Evolutionary conservation across 2,797 vertebrate genomes (phyloP), one percentile per base, ranked within the genome.

Genomic region (Typhlichthys eigenmanni): DNA sequence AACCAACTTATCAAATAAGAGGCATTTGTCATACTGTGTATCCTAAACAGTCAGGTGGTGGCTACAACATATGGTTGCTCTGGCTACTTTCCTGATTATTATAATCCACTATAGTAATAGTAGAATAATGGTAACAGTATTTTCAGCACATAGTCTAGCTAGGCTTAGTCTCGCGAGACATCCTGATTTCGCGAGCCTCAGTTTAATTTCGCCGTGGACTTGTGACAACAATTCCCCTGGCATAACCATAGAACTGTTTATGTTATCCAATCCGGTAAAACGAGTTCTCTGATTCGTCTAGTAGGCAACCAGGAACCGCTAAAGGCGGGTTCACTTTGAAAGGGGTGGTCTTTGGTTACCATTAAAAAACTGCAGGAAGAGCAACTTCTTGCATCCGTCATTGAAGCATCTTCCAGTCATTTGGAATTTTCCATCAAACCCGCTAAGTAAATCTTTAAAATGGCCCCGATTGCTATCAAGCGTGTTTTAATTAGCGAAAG

Each of bases 401-500:
- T 47, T 58, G 13, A 2, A 57, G 50, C 64, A 60, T 5, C 50
- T n/a, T 16, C 24, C 52, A 48, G 19, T 19, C 57, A 67, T 9
- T 66, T 24, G 50, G 13, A 70, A 38, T 59, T 50, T 11, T 52
- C 60, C 34, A 10, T 49, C 5, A 45, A 55, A 7, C 50, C n/a
- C 13, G 50, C 51, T 45, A 11, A 57, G 9, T 29, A 19, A 51
- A 54, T 4, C 5, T 7, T 5, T 17, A 85, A 78, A 29, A 97
- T 97, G 96, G 93, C 95, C 50, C 87, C 94, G 6, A 85, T 93
- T 13, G 76, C 68, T 69, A 85, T 98, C 76, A 85, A 84, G 65
- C 92, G 88, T 6, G 89, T 98, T 61, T 78, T 98, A 56, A 95
- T 98, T 84, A 98, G 95, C 62, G 96, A 98, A 45, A 95, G 91